Evolutionary conservation across 37 sponge, comb jelly and placozoan genomes (phyloP).

Genomic region (Diacarnus erythraeanus): DNA sequence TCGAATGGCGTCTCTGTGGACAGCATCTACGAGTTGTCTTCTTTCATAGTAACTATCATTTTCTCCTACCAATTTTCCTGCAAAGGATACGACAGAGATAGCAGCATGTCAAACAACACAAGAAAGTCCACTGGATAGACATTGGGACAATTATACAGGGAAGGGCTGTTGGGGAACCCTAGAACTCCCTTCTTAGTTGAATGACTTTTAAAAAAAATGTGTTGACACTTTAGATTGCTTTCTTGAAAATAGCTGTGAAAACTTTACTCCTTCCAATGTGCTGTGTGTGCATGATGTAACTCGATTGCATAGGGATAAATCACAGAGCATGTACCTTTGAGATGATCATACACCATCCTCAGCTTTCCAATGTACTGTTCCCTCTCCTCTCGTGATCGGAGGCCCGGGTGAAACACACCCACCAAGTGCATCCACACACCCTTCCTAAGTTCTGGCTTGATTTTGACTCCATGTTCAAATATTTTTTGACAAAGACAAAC

Average conservation of each 20-base stretch:
- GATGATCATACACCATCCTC: slow-evolving; percentile 37
- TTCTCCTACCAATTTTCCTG: neutral
- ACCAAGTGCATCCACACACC: slow-evolving; percentile 60
- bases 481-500: slow-evolving; percentile 12
- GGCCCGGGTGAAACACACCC: slow-evolving; percentile 61
- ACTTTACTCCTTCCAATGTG: too few species aligned
- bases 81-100: neutral
- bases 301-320: too few species aligned
- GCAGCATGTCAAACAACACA: too few species aligned
- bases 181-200: too few species aligned
- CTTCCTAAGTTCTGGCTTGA: slow-evolving; percentile 29
- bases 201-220: too few species aligned
- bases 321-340: slow-evolving; percentile 60
- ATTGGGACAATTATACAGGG: too few species aligned
- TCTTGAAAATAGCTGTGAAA: too few species aligned
- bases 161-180: too few species aligned
- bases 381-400: slow-evolving; percentile 42
- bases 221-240: too few species aligned
- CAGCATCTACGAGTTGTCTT: slow-evolving; percentile 25
- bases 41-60: neutral
- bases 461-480: slow-evolving; percentile 19
- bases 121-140: too few species aligned
- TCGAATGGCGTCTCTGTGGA: slow-evolving; percentile 62
- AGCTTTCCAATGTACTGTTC: slow-evolving; percentile 42
- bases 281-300: too few species aligned